phyloP scores from a whole-genome alignment of 2,888 invertebrate genomes.

The Pimpla rufipes region DNA sequence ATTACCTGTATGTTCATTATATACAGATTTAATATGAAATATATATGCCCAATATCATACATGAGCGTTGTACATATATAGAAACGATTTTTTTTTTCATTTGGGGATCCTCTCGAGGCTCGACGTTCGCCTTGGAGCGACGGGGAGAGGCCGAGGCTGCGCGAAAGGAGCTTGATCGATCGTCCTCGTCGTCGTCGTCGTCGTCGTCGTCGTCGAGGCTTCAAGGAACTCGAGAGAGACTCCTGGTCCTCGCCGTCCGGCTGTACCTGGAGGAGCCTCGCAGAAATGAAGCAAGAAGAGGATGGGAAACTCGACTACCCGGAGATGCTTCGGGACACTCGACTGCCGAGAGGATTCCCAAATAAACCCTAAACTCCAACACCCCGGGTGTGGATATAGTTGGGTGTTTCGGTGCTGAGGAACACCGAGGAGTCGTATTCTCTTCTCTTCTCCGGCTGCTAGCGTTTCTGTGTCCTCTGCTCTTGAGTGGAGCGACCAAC shows the following conservation, averaged over 20 bases:
- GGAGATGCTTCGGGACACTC: slow-evolving; percentile 25
- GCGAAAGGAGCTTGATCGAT: slow-evolving; percentile 55
- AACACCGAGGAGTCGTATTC: slow-evolving; percentile 3
- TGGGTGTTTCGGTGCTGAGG: not conserved
- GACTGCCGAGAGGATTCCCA: slow-evolving; percentile 32
- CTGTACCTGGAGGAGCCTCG: too few species aligned
- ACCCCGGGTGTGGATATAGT: slow-evolving; percentile 2
- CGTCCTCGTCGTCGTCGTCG: slow-evolving; percentile 40
- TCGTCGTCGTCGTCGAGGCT: slow-evolving; percentile 32
- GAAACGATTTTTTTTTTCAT: too few species aligned
- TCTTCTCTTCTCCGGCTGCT: not conserved
- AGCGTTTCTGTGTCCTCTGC: not conserved
- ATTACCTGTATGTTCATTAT: too few species aligned
- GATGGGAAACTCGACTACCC: slow-evolving; percentile 23
- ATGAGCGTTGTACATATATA: too few species aligned
- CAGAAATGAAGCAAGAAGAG: not conserved
- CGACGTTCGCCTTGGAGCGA: too few species aligned
- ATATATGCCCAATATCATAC: too few species aligned
- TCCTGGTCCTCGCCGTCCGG: not conserved
- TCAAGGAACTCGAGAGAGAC: slow-evolving; percentile 37
- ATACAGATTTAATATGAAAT: too few species aligned
- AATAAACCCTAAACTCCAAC: slow-evolving; percentile 39
- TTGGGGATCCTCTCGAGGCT: too few species aligned
- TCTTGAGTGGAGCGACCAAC: not conserved
- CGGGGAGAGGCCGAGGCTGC: too few species aligned